Evolutionary conservation across 2,113 vertebrate species (phyloP), one percentile per base, ranked within the genome.

Genomic region (Eulemur rufifrons): DNA sequence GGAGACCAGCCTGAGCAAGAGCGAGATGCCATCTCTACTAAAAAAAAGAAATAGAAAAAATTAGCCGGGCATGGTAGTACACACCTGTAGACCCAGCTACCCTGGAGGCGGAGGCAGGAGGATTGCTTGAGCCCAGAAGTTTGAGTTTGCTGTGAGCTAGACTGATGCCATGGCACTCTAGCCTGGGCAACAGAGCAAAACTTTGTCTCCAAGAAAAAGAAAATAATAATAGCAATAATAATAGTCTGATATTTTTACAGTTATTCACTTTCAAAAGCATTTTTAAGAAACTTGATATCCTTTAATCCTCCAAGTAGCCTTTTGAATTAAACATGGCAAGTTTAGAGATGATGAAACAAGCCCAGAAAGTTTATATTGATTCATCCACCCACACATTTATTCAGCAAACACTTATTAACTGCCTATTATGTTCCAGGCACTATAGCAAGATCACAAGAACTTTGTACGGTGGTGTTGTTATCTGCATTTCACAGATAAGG

Each of bases 291-390:
- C 18, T 37, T 14, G 9, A 42, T 92, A 13, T 84, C 39, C 42
- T 94, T 85, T 90, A 68, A 56, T 86, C 45, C 27, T 93, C 63
- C 39, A 23, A 50, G 37, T n/a, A 52, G 61, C 68, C 47, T 96
- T 74, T 39, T 73, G 32, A 96, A 88, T 64, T n/a, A 71, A 94
- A 27, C n/a, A 12, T 29, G 69, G n/a, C 10, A 88, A 77, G 61
- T 71, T 82, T 71, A 64, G 85, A 96, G 59, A 64, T 84, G 64
- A 82, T 61, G 9, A 85, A 77, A 50, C 18, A 85, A 50, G 45
- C 20, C 93, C 37, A 71, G 68, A 89, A 95, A 94, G 45, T 34
- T 45, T 86, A 42, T n/a, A 34, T 47, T 82, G 88, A 78, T 88
- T 92, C 61, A 27, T 42, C 61, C 47, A 89, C 23, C 54, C 25